Evolutionary conservation across 2,113 vertebrate species (phyloP), one percentile per base, ranked within the genome.

Genomic region (Scytalopus superciliaris): DNA sequence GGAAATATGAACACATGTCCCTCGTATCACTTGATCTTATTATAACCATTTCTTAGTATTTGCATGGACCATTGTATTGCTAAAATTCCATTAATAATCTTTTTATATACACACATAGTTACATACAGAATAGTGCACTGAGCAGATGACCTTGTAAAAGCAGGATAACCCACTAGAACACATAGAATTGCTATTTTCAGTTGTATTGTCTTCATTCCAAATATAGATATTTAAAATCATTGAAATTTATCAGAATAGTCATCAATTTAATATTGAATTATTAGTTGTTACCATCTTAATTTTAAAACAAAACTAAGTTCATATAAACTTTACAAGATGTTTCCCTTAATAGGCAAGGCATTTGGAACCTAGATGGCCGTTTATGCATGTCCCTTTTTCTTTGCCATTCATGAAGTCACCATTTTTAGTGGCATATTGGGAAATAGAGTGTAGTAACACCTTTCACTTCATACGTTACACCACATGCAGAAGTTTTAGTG

Each of bases 251-350:
- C 17, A 66, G n/a, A 89, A 81, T 35, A 25, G 40, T 12, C 18
- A 69, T 50, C 47, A 60, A 40, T n/a, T 4, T 45, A 24, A 40
- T 23, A 37, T 8, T 37, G 10, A 73, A 47, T 40, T 82, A 27
- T 45, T 56, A 59, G 18, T 33, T 84, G 14, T 64, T 72, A 14
- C 12, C 24, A 5, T 31, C 55, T 53, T 74, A 81, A 56, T 33
- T 77, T 80, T 69, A 69, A 86, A 55, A 50, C 6, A 35, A 81
- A 80, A 8, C 4, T 37, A 0, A 77, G 21, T 50, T 69, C 42
- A 68, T 69, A 12, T 40, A 57, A 59, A 39, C 0, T 0, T 45
- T 52, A 27, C 4, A 80, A 68, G 33, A 57, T 14, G 0, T 24
- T 62, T 70, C 10, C 23, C 4, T 55, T 60, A 52, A 39, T 11